Percentiles rank a stretch among this genome's conserved stretches.
These are phyloP conservation scores for Pagrus major DNA, from an alignment of 2,113 vertebrate species.

Conservation along the genomic window DNA sequence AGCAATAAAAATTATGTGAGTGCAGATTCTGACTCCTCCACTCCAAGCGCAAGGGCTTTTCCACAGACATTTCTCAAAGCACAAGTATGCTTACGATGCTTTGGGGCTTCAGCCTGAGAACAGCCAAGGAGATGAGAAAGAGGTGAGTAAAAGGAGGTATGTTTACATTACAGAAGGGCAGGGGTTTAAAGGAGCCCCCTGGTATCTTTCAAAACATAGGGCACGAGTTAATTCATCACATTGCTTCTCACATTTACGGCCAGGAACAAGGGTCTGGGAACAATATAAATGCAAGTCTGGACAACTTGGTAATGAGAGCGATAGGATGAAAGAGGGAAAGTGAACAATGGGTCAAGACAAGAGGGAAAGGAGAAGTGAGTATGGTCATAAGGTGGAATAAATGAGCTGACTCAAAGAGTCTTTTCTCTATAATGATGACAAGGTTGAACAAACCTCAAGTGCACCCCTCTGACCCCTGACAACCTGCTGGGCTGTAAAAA, in stretches of 20 bases:
- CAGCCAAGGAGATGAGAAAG: constrained; percentile 25
- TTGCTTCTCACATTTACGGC: constrained; percentile 49
- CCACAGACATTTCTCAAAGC: constrained; percentile 44
- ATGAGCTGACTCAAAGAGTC: constrained; percentile 44
- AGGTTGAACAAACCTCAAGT: constrained; percentile 44
- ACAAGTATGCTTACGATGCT: constrained; percentile 48
- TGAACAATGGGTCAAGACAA: constrained; percentile 15
- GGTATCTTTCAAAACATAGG: constrained; percentile 36
- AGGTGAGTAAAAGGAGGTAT: constrained; percentile 19
- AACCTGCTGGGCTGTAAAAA: constrained; percentile 56
- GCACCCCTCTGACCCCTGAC: constrained; percentile 20
- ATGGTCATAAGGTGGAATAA: constrained; percentile 42
- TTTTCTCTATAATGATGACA: constrained; percentile 47
- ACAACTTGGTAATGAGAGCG: constrained; percentile 28
- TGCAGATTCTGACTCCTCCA: constrained; percentile 18
- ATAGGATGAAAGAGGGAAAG: constrained; percentile 17
- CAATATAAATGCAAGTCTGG: constrained; percentile 19
- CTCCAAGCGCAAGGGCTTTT: constrained; percentile 47
- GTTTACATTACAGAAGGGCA: constrained; percentile 36
- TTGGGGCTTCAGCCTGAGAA: constrained; percentile 12
- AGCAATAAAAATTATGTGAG: constrained; percentile 55
- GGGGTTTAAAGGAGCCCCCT: constrained; percentile 23
- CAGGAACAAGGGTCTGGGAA: neutral
- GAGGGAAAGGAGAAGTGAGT: constrained; percentile 34
- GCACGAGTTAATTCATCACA: constrained; percentile 64